These are phyloP conservation scores for Florisuga fusca DNA, from an alignment of 2,797 vertebrate species.

Conservation along the genomic window DNA sequence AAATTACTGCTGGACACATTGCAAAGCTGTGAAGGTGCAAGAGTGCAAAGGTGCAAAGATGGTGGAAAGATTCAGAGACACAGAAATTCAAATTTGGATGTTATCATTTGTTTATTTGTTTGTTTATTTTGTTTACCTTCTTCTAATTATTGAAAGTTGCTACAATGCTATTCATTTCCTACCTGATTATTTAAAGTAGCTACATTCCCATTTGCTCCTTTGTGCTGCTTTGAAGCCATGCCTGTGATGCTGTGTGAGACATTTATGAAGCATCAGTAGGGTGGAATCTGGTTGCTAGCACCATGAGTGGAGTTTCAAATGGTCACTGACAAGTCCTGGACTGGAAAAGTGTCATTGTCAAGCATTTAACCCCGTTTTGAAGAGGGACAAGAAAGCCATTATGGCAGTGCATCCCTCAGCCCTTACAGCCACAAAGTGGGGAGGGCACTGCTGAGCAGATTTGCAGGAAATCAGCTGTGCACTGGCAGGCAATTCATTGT, in stretches of 20 bases:
- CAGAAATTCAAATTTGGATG: not conserved
- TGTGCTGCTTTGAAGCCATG: fast-evolving
- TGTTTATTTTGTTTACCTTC: too few species aligned
- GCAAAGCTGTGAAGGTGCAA: not conserved
- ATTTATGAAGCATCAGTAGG: not conserved
- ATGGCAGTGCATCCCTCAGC: not conserved
- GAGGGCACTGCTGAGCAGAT: not conserved
- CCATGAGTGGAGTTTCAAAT: slow-evolving; percentile 10
- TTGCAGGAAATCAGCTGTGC: slow-evolving; percentile 9
- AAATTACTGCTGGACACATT: not conserved
- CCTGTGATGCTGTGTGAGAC: not conserved
- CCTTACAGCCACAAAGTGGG: fast-evolving
- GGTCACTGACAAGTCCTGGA: not conserved
- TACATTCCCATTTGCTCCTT: not conserved
- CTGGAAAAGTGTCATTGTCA: not conserved
- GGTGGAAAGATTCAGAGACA: not conserved
- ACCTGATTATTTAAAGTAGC: not conserved
- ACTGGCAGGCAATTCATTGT: not conserved
- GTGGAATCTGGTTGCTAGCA: not conserved
- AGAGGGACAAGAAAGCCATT: not conserved
- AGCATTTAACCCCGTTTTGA: slow-evolving; percentile 8
- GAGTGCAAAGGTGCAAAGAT: not conserved
- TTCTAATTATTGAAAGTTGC: too few species aligned
- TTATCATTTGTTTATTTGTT: not conserved
- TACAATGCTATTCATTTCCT: not conserved